These are phyloP conservation scores for Zootoca vivipara DNA, from an alignment of 2,113 vertebrate species.

Conservation along the genomic window DNA sequence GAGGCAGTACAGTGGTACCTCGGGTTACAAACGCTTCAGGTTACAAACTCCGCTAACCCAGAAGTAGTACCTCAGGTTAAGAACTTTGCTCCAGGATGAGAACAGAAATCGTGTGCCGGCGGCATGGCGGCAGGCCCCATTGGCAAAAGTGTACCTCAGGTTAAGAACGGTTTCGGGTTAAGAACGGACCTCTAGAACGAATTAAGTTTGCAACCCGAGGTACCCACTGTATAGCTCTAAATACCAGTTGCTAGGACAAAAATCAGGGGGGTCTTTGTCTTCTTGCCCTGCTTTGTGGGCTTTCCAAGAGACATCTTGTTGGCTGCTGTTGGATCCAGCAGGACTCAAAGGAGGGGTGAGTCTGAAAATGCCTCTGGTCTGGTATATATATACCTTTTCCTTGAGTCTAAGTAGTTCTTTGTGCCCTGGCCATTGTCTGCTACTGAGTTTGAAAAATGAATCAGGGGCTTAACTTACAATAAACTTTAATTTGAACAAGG, in stretches of 20 bases:
- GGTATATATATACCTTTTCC: not conserved
- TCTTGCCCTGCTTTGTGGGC: not conserved
- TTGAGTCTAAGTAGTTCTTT: not conserved
- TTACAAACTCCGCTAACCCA: no score
- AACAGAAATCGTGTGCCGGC: no score
- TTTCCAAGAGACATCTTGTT: no score
- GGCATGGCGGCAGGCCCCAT: no score
- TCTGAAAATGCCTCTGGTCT: not conserved
- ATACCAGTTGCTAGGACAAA: not conserved
- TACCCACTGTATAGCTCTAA: no score
- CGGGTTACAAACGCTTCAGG: no score
- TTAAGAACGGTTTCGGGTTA: no score
- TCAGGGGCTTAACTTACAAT: not conserved
- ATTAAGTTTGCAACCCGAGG: no score
- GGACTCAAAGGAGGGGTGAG: not conserved
- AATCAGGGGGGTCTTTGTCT: not conserved
- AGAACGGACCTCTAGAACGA: not conserved
- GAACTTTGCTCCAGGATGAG: no score
- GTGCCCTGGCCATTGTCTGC: not conserved
- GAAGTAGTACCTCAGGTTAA: no score
- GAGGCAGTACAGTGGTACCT: no score
- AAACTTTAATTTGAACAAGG: not conserved
- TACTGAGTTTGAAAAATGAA: not conserved
- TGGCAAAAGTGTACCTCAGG: no score
- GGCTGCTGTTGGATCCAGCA: not conserved